These are phyloP conservation scores for Spondyliosoma cantharus DNA, from an alignment of 2,797 vertebrate genomes.

Conservation along the genomic window DNA sequence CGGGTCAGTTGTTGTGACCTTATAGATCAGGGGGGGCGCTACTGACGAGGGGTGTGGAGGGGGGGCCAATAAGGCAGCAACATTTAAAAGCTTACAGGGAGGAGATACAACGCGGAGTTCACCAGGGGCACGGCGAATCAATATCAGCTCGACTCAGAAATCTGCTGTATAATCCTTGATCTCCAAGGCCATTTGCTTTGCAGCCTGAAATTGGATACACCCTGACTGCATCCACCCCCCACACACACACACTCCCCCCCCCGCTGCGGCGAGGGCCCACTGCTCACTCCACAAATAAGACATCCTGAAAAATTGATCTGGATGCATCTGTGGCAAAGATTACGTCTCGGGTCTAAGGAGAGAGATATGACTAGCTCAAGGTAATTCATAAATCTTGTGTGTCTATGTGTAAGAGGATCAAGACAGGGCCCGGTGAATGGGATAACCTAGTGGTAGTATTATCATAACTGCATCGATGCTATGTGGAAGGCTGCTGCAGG, in stretches of 20 bases:
- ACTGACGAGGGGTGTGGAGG: conserved; percentile 3
- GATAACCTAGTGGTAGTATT: conserved; percentile 37
- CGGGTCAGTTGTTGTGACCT: conserved; percentile 55
- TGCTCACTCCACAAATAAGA: conserved; percentile 78
- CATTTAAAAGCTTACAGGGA: conserved; percentile 79
- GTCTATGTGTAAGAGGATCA: conserved; percentile 54
- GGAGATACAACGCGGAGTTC: conserved; percentile 71
- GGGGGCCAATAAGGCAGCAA: conserved; percentile 55
- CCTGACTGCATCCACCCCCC: conserved; percentile 37
- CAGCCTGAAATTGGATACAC: conserved; percentile 81
- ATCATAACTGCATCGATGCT: conserved; percentile 47
- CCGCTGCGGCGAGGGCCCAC: conserved; percentile 27
- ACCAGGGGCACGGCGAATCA: conserved; percentile 74
- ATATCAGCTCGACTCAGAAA: conserved; percentile 79
- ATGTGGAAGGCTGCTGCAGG: conserved; percentile 39
- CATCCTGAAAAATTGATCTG: conserved; percentile 79
- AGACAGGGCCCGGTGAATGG: conserved; percentile 18
- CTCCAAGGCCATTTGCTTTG: conserved; percentile 82
- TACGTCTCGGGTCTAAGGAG: conserved; percentile 64
- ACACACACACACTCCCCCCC: background rate
- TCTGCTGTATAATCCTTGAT: conserved; percentile 83
- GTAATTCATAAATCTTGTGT: conserved; percentile 75
- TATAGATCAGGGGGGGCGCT: conserved; percentile 49
- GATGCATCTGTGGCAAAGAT: conserved; percentile 75
- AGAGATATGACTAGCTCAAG: conserved; percentile 71